Conservation (phyloP, 2,888 invertebrate genomes). For the Nemapogon koenigi region DNA sequence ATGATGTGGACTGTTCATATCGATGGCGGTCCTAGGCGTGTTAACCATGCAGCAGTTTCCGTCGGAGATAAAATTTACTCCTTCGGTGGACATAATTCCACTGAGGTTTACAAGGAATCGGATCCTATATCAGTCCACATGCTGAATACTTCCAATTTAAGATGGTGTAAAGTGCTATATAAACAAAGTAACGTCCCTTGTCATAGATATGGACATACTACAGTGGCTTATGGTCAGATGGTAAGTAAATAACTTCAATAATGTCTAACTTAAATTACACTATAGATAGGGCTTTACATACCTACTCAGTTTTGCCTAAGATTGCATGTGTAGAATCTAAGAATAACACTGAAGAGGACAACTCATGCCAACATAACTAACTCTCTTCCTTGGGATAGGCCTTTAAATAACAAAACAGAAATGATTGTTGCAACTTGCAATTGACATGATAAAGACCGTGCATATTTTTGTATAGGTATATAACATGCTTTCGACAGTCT, state of each 20-base stretch:
- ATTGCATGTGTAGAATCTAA: too few species aligned
- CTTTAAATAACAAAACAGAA: too few species aligned
- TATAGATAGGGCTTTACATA: too few species aligned
- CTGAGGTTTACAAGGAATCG: slow-evolving; percentile 77
- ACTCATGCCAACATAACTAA: too few species aligned
- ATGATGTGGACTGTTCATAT: slow-evolving; percentile 88
- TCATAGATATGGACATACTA: slow-evolving; percentile 93
- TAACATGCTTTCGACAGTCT: too few species aligned
- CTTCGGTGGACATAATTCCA: slow-evolving; percentile 92
- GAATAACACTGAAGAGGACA: too few species aligned
- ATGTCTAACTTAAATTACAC: too few species aligned
- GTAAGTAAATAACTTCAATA: slow-evolving; percentile 38
- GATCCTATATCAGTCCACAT: slow-evolving; percentile 88
- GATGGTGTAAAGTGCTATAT: slow-evolving; percentile 64
- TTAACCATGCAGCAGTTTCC: slow-evolving; percentile 90
- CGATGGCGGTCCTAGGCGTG: slow-evolving; percentile 89
- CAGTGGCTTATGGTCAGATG: slow-evolving; percentile 77
- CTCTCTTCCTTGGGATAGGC: too few species aligned
- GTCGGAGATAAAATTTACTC: slow-evolving; percentile 83
- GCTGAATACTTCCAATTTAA: slow-evolving; percentile 74
- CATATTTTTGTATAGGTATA: too few species aligned
- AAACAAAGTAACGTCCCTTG: slow-evolving; percentile 69
- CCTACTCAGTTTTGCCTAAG: too few species aligned
- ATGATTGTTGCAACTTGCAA: too few species aligned
- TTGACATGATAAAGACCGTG: too few species aligned